phyloP scores from a whole-genome alignment of 2,797 vertebrate genomes.

The Parotocinclus haroldoi region DNA sequence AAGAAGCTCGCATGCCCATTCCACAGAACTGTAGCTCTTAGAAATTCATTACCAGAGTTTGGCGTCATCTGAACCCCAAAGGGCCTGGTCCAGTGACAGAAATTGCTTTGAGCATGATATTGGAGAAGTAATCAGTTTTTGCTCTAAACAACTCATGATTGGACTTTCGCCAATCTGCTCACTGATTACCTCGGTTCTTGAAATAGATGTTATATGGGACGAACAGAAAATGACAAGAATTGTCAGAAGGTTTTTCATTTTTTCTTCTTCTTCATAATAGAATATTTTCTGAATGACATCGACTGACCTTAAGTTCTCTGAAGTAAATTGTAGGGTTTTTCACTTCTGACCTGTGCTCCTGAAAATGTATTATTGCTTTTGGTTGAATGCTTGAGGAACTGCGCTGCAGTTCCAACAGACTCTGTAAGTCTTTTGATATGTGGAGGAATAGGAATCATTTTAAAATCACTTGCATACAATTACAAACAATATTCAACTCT shows the following conservation, averaged over 20 bases:
- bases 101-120: slow-evolving; percentile 23
- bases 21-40: slow-evolving; percentile 15
- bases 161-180: slow-evolving; percentile 25
- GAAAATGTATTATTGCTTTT: slow-evolving; percentile 24
- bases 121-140: slow-evolving; percentile 31
- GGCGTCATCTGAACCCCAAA: slow-evolving; percentile 35
- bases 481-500: too few relatives aligned
- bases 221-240: slow-evolving; percentile 10
- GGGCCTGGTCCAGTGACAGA: slow-evolving; percentile 9
- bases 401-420: not conserved
- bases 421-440: slow-evolving; percentile 1
- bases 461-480: too few relatives aligned
- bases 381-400: slow-evolving; percentile 24
- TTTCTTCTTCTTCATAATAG: slow-evolving; percentile 9
- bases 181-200: slow-evolving; percentile 31
- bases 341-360: slow-evolving; percentile 8
- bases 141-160: slow-evolving; percentile 36
- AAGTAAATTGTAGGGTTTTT: slow-evolving; percentile 25
- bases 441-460: too few relatives aligned
- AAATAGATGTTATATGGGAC: slow-evolving; percentile 20
- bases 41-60: slow-evolving; percentile 28
- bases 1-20: slow-evolving; percentile 25
- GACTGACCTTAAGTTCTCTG: slow-evolving; percentile 26
- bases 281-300: slow-evolving; percentile 36
- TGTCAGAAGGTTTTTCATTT: slow-evolving; percentile 1